phyloP scores from a whole-genome alignment of 2,797 vertebrate genomes.

The Microcaecilia unicolor region DNA sequence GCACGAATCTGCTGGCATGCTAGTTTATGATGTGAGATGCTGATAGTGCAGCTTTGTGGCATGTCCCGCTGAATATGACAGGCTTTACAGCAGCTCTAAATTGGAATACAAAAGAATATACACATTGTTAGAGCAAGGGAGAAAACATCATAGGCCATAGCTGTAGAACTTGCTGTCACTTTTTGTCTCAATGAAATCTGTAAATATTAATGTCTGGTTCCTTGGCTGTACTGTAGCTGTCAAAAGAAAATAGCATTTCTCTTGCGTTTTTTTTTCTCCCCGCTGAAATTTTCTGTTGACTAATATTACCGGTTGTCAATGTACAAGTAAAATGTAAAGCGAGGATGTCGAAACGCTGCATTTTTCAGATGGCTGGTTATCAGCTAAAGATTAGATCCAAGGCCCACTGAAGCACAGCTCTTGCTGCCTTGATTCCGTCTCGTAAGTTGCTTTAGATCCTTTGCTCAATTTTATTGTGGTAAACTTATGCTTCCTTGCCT shows the following conservation, averaged over 20 bases:
- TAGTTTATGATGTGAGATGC: slow-evolving; percentile 17
- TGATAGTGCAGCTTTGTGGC: slow-evolving; percentile 25
- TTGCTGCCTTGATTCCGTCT: not conserved
- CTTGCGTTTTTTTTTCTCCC: slow-evolving; percentile 2
- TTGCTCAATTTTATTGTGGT: slow-evolving; percentile 8
- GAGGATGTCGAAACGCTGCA: not conserved
- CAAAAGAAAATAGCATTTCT: slow-evolving; percentile 1
- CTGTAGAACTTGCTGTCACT: slow-evolving; percentile 38
- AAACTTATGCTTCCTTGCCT: slow-evolving; percentile 2
- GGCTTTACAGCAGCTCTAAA: slow-evolving; percentile 31
- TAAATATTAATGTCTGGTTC: slow-evolving; percentile 34
- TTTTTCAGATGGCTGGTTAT: slow-evolving; percentile 2
- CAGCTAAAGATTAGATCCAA: not conserved
- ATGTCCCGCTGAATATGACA: slow-evolving; percentile 41
- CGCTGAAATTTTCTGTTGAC: not conserved
- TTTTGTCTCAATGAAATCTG: slow-evolving; percentile 34
- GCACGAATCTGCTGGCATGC: slow-evolving; percentile 15
- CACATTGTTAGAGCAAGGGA: slow-evolving; percentile 26
- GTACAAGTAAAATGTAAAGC: too few species aligned
- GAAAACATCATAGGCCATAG: slow-evolving; percentile 17
- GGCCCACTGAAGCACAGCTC: not conserved
- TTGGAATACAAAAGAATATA: slow-evolving; percentile 22
- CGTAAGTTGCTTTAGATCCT: not conserved
- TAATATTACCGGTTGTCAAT: too few species aligned
- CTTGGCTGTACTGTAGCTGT: slow-evolving; percentile 19